Conservation (phyloP, 2,797 vertebrate genomes). For the Brachyrhaphis roseni region DNA sequence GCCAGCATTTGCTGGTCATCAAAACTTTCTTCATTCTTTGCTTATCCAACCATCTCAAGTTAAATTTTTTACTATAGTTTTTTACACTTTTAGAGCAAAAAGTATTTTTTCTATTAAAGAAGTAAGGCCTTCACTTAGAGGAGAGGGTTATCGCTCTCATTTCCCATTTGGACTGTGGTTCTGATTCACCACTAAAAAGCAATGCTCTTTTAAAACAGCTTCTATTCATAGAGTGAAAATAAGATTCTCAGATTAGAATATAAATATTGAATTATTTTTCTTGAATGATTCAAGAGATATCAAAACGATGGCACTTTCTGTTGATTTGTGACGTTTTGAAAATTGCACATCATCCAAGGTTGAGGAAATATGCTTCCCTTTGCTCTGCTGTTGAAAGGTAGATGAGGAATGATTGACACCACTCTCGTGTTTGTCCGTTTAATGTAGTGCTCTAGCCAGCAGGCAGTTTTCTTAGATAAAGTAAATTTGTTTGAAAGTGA, state of each 20-base stretch:
- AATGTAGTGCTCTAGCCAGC: slow-evolving; percentile 9
- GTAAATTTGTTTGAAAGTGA: not conserved
- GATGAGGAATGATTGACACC: slow-evolving; percentile 17
- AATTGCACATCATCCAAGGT: slow-evolving; percentile 12
- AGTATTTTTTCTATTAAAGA: not conserved
- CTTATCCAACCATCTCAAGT: not conserved
- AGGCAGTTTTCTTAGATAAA: slow-evolving; percentile 20
- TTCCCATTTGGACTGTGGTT: slow-evolving; percentile 8
- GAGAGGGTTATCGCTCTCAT: not conserved
- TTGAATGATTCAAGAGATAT: slow-evolving; percentile 22
- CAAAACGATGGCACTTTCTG: slow-evolving; percentile 29
- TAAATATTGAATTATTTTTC: slow-evolving; percentile 35
- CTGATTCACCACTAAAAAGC: slow-evolving; percentile 32
- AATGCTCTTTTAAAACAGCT: not conserved
- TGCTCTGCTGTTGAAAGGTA: slow-evolving; percentile 22
- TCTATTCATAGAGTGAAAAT: slow-evolving; percentile 24
- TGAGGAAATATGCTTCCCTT: slow-evolving; percentile 12
- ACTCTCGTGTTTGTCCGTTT: slow-evolving; percentile 16
- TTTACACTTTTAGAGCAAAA: not conserved
- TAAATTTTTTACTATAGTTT: not conserved
- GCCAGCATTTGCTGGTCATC: not conserved
- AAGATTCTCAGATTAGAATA: slow-evolving; percentile 33
- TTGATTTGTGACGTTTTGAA: slow-evolving; percentile 38
- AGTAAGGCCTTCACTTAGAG: not conserved
- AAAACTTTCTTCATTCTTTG: not conserved